A percentile compares a stretch with the other conserved stretches of the same genome.
phyloP scores from a whole-genome alignment of 1,140 invertebrate species.

The Elymnias hypermnestra region DNA sequence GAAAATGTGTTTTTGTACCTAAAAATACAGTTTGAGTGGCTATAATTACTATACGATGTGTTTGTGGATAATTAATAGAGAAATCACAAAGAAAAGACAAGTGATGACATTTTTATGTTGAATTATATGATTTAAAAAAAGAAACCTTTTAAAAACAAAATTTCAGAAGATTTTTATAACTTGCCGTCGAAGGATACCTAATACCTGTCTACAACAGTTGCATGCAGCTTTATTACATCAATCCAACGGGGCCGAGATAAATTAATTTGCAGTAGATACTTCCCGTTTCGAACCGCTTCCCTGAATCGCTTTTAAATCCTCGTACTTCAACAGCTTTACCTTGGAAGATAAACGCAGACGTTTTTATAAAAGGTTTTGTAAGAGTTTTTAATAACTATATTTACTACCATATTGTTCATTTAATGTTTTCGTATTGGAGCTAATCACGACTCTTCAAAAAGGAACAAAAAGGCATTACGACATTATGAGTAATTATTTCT shows the following conservation, averaged over 20 bases:
- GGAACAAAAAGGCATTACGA: conserved; percentile 16
- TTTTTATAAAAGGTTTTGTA: conserved; percentile 54
- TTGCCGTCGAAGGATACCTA: conserved; percentile 10
- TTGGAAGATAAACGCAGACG: conserved; percentile 50
- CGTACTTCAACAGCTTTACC: conserved; percentile 57
- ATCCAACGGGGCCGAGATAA: not conserved
- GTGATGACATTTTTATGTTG: too few relatives aligned
- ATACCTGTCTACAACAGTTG: conserved; percentile 15
- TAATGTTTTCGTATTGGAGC: conserved; percentile 48
- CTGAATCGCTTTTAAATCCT: conserved; percentile 48
- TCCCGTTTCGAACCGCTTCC: conserved; percentile 53
- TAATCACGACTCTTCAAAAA: conserved; percentile 53
- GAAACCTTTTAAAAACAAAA: too few relatives aligned
- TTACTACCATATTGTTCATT: conserved; percentile 51
- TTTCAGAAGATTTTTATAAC: too few relatives aligned
- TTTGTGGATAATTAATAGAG: too few relatives aligned
- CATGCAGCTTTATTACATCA: conserved; percentile 10
- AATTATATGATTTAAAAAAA: too few relatives aligned
- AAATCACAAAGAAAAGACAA: too few relatives aligned
- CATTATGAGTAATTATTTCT: too few relatives aligned
- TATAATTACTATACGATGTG: too few relatives aligned
- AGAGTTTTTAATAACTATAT: conserved; percentile 62
- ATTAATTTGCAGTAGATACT: conserved; percentile 19
- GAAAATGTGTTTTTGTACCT: too few relatives aligned
- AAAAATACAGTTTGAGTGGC: too few relatives aligned